These are phyloP conservation scores for Bombus consobrinus DNA, from an alignment of 1,140 invertebrate species.

Conservation along the genomic window DNA sequence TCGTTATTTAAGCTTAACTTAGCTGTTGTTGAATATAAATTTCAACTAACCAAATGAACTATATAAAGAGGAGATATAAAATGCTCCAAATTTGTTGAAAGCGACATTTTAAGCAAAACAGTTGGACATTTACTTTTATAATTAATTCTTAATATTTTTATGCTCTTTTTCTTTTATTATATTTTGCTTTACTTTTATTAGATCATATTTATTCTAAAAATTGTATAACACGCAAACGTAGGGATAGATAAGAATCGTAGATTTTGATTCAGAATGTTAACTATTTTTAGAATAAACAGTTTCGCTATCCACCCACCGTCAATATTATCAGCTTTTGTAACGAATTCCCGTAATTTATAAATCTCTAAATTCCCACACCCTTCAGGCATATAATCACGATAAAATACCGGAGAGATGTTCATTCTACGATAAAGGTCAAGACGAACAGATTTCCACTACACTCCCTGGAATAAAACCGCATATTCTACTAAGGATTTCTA, in stretches of 20 bases:
- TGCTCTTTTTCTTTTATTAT: background rate
- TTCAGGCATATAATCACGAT: constrained; percentile 2
- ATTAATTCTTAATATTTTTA: too few species aligned
- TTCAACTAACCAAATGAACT: too few species aligned
- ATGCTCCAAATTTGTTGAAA: too few species aligned
- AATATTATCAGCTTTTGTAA: background rate
- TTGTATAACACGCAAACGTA: background rate
- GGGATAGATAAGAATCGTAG: background rate
- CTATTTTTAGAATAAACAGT: background rate
- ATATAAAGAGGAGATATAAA: too few species aligned
- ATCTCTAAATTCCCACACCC: constrained; percentile 15
- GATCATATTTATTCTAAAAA: background rate
- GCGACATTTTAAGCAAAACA: too few species aligned
- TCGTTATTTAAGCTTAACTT: too few species aligned
- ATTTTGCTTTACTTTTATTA: background rate
- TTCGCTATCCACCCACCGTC: too few species aligned
- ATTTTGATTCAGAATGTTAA: background rate
- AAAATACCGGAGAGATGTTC: constrained; percentile 30
- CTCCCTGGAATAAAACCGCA: background rate
- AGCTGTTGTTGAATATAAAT: too few species aligned
- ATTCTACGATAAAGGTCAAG: constrained; percentile 6
- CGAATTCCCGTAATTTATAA: constrained; percentile 8
- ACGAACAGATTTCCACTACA: constrained; percentile 8
- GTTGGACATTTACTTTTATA: too few species aligned
- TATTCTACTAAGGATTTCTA: constrained; percentile 25